Base-by-base conservation (phyloP, 2,797 vertebrate species). In the Chelon labrosus region DNA sequence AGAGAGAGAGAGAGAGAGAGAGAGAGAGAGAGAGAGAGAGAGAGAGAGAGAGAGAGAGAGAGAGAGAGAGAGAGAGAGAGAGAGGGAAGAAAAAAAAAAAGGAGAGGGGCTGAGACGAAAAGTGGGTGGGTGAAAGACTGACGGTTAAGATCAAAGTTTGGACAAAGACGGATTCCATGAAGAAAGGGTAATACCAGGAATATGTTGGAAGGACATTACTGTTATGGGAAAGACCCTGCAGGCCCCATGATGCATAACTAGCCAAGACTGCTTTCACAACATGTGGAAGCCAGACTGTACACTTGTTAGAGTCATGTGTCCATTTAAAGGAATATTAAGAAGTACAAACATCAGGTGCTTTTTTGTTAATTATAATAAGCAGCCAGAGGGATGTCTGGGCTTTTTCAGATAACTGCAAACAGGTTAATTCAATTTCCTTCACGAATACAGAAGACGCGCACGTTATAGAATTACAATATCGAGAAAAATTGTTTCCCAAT, bases 81-180 rank as follows among this genome's bases (percentile, higher is more conserved):
- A 66, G 52, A 54, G 53, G 16, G n/a, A 44, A 65, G n/a, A 35
- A 69, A 17, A 55, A 44, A 27, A 6, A 8, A 8, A 3, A 44
- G 8, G 5, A 2, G 42, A 17, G 42, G 13, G 11, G 58, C 56
- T 4, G 42, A 44, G 5, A 59, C 9, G 17, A 16, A 42, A 17
- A 17, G 59, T 17, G 54, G 51, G 52, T 13, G 61, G 52, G 77
- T 59, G 71, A 79, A 55, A 69, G 75, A 73, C 54, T 56, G 62
- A 83, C 52, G 73, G 56, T 64, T 50, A 70, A 79, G 67, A 77
- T 80, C 72, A 83, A 86, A 75, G 50, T 70, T 31, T 63, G 20
- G 37, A 59, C 42, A 68, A 47, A 59, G 20, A 79, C 31, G 70
- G 70, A 70, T 58, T 50, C 47, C 37, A 50, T 44, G 37, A 70